These are phyloP conservation scores for Gopherus flavomarginatus DNA, from an alignment of 2,113 vertebrate species.

Conservation along the genomic window DNA sequence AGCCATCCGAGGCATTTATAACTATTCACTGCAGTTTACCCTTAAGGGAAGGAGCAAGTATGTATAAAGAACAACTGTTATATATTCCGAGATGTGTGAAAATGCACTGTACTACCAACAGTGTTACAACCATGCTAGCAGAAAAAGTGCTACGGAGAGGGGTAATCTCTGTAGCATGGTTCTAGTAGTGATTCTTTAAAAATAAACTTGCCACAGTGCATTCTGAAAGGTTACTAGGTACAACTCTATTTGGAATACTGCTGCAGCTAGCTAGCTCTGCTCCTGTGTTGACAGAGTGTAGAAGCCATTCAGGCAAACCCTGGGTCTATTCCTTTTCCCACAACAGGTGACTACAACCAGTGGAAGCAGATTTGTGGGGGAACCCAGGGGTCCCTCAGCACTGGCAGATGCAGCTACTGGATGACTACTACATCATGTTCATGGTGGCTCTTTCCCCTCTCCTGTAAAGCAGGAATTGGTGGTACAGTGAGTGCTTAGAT, in stretches of 20 bases:
- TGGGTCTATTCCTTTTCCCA: neutral
- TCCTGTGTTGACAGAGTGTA: neutral
- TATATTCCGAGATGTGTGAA: neutral
- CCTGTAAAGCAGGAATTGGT: neutral
- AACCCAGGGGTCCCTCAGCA: neutral
- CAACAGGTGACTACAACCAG: neutral
- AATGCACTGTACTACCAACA: rapidly evolving
- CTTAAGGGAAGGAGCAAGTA: neutral
- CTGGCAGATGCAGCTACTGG: neutral
- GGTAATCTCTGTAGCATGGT: neutral
- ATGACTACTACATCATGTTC: neutral
- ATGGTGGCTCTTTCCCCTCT: neutral
- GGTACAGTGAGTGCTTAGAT: neutral
- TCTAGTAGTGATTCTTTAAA: neutral
- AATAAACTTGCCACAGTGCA: neutral
- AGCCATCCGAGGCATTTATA: neutral
- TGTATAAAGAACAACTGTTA: rapidly evolving
- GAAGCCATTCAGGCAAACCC: neutral
- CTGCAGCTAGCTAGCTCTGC: neutral
- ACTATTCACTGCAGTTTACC: neutral
- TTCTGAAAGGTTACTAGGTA: neutral
- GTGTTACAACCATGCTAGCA: neutral
- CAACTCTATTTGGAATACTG: neutral
- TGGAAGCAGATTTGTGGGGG: neutral
- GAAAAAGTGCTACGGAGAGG: rapidly evolving